A percentile compares a stretch with the other conserved stretches of the same genome.
Evolutionary conservation across 2,113 vertebrate genomes (phyloP).

Genomic region (Neolamprologus sp.): DNA sequence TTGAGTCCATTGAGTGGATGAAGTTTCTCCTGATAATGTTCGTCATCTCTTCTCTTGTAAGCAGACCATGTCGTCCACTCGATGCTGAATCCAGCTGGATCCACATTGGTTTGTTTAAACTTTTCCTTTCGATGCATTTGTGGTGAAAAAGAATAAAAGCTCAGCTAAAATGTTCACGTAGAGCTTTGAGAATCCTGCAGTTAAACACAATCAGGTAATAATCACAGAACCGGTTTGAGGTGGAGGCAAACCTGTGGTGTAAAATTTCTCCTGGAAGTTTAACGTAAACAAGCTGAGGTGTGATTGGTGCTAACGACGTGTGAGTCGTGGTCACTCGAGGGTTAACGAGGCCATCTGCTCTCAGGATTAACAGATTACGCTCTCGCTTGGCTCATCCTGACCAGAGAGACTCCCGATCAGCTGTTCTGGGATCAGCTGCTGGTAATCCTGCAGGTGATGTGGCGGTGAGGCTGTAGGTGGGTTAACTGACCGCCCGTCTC

Average conservation of each 20-base stretch:
- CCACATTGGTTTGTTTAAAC: neutral
- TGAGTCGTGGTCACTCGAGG: neutral
- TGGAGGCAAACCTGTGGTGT: neutral
- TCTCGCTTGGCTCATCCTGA: neutral
- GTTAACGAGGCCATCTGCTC: slow-evolving; percentile 47
- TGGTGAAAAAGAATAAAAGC: neutral
- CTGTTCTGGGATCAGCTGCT: neutral
- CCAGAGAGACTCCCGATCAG: neutral
- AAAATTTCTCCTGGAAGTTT: neutral
- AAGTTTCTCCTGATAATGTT: neutral
- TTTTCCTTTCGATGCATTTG: neutral
- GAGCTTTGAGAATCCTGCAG: neutral
- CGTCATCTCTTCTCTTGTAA: neutral
- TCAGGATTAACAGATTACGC: slow-evolving; percentile 62
- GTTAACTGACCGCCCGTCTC: neutral
- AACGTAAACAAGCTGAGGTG: neutral
- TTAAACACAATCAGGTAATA: neutral
- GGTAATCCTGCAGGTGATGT: neutral
- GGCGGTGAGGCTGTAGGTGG: neutral
- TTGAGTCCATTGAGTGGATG: neutral
- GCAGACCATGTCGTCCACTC: neutral
- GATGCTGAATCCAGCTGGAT: neutral
- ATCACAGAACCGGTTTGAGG: neutral
- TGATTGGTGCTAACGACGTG: neutral
- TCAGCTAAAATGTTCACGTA: neutral